Conservation (phyloP, 1,140 invertebrate genomes). For the Onthophagus taurus region DNA sequence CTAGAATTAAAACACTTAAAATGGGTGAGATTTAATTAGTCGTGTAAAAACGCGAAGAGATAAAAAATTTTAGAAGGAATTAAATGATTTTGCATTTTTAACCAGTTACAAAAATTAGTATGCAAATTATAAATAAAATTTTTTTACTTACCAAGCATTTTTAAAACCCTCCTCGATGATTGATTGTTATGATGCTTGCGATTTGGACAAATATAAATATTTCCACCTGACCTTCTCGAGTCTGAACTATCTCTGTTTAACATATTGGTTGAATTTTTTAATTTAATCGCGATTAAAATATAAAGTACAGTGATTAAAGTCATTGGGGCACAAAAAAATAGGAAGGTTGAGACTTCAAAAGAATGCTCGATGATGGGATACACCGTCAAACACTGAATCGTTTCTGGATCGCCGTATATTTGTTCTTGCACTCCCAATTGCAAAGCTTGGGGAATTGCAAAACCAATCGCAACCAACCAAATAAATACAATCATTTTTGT, state of each 20-base stretch:
- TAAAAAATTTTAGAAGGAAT: too few relatives aligned
- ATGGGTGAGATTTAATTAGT: too few relatives aligned
- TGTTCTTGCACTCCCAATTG: constrained; percentile 53
- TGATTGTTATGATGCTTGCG: constrained; percentile 4
- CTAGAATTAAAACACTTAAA: too few relatives aligned
- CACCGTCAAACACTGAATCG: constrained; percentile 38
- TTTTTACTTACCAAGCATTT: constrained; percentile 40
- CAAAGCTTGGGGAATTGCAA: constrained; percentile 72
- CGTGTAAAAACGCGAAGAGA: too few relatives aligned
- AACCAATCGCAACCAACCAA: constrained; percentile 58
- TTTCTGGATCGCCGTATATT: constrained; percentile 18
- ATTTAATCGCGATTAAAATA: constrained; percentile 67
- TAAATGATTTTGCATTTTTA: too few relatives aligned
- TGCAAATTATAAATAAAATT: too few relatives aligned
- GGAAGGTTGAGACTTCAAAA: constrained; percentile 73
- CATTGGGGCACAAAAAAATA: constrained; percentile 83
- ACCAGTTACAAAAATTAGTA: too few relatives aligned
- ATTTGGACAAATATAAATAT: background rate
- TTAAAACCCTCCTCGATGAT: constrained; percentile 18
- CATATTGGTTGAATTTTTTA: constrained; percentile 46
- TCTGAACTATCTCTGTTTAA: constrained; percentile 22
- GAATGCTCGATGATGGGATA: constrained; percentile 55
- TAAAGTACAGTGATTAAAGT: constrained; percentile 76
- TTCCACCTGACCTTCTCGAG: constrained; percentile 24
- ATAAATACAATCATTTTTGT: constrained; percentile 63